Percentiles rank a stretch among this genome's conserved stretches.
Conservation (phyloP, 2,888 invertebrate genomes). For the Lasioglossum figueresi region DNA sequence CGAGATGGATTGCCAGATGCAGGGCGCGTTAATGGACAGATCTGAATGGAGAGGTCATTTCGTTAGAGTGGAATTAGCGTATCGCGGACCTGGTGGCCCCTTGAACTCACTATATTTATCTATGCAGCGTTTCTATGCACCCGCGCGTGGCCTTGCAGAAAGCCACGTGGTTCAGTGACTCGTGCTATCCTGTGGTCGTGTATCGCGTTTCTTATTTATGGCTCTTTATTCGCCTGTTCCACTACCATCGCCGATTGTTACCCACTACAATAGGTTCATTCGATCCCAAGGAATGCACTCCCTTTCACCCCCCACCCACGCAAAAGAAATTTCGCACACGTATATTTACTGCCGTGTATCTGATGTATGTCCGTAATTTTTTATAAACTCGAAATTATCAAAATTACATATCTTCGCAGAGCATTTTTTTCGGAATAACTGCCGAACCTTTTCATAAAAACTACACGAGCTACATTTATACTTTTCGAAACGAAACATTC, state of each 20-base stretch:
- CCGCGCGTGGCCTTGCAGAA: constrained; percentile 17
- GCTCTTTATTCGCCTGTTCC: constrained; percentile 7
- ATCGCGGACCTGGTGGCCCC: neutral
- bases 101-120: constrained; percentile 42
- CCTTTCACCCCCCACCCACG: neutral
- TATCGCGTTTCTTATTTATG: constrained; percentile 28
- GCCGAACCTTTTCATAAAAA: too few species aligned
- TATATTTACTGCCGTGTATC: neutral
- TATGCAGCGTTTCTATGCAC: constrained; percentile 12
- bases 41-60: neutral
- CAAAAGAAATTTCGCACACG: neutral
- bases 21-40: neutral
- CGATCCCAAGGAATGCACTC: constrained; percentile 28
- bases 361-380: neutral
- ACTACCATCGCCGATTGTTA: constrained; percentile 17
- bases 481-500: too few species aligned
- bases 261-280: constrained; percentile 7
- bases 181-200: too few species aligned
- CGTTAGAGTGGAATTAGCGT: neutral
- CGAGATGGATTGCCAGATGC: neutral
- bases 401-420: neutral
- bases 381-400: neutral
- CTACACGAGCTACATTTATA: too few species aligned
- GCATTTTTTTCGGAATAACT: too few species aligned
- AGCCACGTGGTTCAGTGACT: constrained; percentile 26